Percentiles rank a stretch among this genome's conserved stretches.
Conservation (phyloP, 2,888 invertebrate species). For the Standfussiana lucernea region DNA sequence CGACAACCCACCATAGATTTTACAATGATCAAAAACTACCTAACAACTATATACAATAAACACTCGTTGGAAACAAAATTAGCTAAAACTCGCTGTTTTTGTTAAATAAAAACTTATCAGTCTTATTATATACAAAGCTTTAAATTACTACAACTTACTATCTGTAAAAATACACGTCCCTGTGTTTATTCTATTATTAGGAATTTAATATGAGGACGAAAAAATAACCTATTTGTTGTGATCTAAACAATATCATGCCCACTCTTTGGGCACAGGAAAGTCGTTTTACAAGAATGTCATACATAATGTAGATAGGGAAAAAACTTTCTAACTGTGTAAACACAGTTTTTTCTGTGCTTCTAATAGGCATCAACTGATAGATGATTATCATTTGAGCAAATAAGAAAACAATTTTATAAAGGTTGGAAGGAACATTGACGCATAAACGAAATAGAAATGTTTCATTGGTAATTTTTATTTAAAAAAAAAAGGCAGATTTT, state of each 20-base stretch:
- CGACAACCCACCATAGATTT: constrained; percentile 1
- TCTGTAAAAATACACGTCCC: constrained; percentile 3
- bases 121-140: constrained; percentile 60
- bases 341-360: neutral
- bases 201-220: constrained; percentile 5
- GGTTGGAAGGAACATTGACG: neutral
- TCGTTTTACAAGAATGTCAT: neutral
- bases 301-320: neutral
- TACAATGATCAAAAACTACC: constrained; percentile 19
- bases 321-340: neutral
- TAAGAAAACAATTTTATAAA: constrained; percentile 15
- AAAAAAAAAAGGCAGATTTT: no score
- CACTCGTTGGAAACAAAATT: constrained; percentile 22
- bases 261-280: neutral
- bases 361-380: neutral
- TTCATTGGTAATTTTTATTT: no score
- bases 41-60: constrained; percentile 48
- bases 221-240: neutral
- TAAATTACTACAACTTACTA: constrained; percentile 14
- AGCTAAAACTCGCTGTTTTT: constrained; percentile 11
- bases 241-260: neutral
- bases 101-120: constrained; percentile 55
- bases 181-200: neutral
- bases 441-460: no score
- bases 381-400: constrained; percentile 37